Conservation (phyloP, 1,140 invertebrate species). For the Daktulosphaira vitifoliae region DNA sequence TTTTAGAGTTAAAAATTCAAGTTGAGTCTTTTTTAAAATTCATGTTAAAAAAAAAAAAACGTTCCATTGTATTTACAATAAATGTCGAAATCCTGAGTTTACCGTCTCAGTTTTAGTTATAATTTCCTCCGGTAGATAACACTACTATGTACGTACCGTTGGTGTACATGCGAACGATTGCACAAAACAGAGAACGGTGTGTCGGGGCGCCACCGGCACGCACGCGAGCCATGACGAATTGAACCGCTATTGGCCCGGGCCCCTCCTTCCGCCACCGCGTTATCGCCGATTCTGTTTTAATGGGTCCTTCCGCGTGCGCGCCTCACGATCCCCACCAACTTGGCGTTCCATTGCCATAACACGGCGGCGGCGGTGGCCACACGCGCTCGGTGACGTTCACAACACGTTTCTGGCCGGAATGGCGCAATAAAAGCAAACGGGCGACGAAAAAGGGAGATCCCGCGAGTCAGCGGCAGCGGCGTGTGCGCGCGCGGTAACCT, state of each 20-base stretch:
- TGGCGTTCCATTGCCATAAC: too few relatives aligned
- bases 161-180: too few relatives aligned
- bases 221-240: conserved; percentile 27
- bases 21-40: too few relatives aligned
- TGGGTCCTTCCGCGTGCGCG: conserved; percentile 18
- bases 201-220: conserved; percentile 4
- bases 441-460: conserved; percentile 27
- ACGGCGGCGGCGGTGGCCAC: background rate
- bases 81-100: background rate
- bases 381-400: background rate
- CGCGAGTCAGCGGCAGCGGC: conserved; percentile 16
- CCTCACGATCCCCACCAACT: background rate
- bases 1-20: too few relatives aligned
- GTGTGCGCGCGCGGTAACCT: background rate
- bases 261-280: background rate
- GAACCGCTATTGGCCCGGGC: conserved; percentile 28
- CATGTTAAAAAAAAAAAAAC: too few relatives aligned
- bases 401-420: conserved; percentile 27
- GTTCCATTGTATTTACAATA: too few relatives aligned
- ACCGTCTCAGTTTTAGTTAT: background rate
- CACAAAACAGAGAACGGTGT: background rate
- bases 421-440: conserved; percentile 25
- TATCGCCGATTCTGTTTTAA: conserved; percentile 30
- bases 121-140: conserved; percentile 12
- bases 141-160: too few relatives aligned